Evolutionary conservation across 2,888 invertebrate genomes (phyloP), one percentile per base, ranked within the genome.

Genomic region (Blastobasis lacticolella): DNA sequence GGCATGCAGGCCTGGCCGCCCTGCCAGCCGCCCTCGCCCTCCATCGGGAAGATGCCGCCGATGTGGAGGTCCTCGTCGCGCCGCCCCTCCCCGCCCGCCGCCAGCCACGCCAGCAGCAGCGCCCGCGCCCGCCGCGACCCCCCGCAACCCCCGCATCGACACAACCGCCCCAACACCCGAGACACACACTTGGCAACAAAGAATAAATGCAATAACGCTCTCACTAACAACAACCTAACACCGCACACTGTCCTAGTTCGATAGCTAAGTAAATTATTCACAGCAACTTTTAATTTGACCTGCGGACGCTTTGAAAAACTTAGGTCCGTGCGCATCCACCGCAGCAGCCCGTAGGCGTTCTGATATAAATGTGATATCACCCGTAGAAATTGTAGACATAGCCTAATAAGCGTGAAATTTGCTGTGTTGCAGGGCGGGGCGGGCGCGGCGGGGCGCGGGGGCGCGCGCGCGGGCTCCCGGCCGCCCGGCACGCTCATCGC

Each of bases 1-100:
- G 99, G 99, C 91, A 96, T 95, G 87, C 99, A 99, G 7, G 98
- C 98, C 91, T 97, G 96, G 5, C 99, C 99, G 41, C 99, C 99
- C 73, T 98, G 97, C 98, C 98, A 99, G 65, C 98, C 98, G 49
- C 97, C 97, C 72, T 96, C 94, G 49, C 97, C 98, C 52, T 92
- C 94, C 90, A 99, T 98, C 43, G 99, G 99, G 83, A 99, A 99
- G 72, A 99, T 98, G 51, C 97, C 99, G 51, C 98, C 99, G 78
- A 98, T 97, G 84, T 98, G 96, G 67, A 98, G 88, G 71, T 95
- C 94, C 82, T 94, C 93, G 63, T 91, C 90, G 47, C 90, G 88
- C 55, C 87, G 77, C 10, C 79, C 81, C 59, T 83, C 85, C 61
- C 85, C 73, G 65, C 67, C 72, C 56, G 73, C 64, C 54, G 75